A percentile compares a stretch with the other conserved stretches of the same genome.
Conservation (phyloP, 2,888 invertebrate species). For the Cylindroiulus punctatus region DNA sequence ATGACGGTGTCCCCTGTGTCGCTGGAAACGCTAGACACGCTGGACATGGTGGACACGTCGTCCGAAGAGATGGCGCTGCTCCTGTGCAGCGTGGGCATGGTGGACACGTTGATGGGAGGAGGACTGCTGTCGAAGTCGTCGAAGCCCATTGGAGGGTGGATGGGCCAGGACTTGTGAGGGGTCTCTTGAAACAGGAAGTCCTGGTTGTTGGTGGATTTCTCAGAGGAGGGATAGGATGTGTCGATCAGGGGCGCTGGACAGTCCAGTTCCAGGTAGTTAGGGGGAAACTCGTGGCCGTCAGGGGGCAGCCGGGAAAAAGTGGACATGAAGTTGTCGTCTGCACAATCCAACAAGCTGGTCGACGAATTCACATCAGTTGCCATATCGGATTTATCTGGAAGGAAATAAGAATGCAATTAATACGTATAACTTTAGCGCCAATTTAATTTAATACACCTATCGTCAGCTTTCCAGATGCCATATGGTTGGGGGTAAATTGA, state of each 20-base stretch:
- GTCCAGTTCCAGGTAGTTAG: slow-evolving; percentile 72
- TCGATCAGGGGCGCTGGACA: slow-evolving; percentile 55
- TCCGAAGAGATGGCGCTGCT: slow-evolving; percentile 57
- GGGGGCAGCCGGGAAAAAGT: slow-evolving; percentile 78
- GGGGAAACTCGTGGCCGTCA: slow-evolving; percentile 84
- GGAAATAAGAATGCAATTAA: too few relatives aligned
- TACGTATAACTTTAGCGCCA: too few relatives aligned
- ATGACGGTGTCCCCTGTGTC: slow-evolving; percentile 63
- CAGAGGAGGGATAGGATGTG: slow-evolving; percentile 62
- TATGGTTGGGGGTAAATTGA: too few relatives aligned
- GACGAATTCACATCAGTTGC: slow-evolving; percentile 46
- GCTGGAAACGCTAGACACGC: slow-evolving; percentile 59
- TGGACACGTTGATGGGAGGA: slow-evolving; percentile 49
- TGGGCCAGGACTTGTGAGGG: neutral
- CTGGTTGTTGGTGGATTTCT: slow-evolving; percentile 55
- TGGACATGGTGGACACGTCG: slow-evolving; percentile 60
- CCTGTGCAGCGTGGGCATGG: slow-evolving; percentile 55
- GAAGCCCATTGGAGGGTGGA: slow-evolving; percentile 55
- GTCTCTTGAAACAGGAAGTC: neutral
- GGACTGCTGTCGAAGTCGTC: slow-evolving; percentile 56
- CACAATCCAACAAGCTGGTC: slow-evolving; percentile 40
- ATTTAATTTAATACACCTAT: too few relatives aligned
- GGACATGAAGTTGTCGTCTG: slow-evolving; percentile 46
- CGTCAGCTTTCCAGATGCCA: too few relatives aligned
- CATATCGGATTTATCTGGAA: slow-evolving; percentile 37